Base-by-base conservation (phyloP, 1,140 invertebrate genomes). In the Panulirus ornatus region DNA sequence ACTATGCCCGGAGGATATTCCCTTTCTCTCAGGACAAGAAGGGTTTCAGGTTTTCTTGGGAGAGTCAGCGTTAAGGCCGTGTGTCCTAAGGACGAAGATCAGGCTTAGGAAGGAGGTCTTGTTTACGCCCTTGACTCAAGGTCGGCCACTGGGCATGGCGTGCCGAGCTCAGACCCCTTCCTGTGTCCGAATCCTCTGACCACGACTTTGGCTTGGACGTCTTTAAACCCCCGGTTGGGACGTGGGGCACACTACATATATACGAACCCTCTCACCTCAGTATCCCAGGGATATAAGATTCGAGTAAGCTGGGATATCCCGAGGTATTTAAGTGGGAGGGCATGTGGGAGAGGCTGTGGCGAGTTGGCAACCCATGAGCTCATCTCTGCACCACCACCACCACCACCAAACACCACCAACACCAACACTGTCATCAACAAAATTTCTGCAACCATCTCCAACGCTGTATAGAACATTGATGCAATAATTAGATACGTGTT, bases 71-170 rank as follows among this genome's bases (percentile, higher is more conserved):
- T 34, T 84, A 22, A 1, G 36, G 2, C 3, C 8, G 6, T 11
- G 27, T 36, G 9, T 2, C 66, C n/a, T 84, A 84, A 71, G 66
- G 66, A 36, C 36, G 27, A 47, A 30, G 30, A n/a, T 84, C 34
- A 16, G 40, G 70, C 83, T 30, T 42, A 40, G 63, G 38, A 8
- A 34, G 19, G 6, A 34, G 66, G n/a, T n/a, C n/a, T n/a, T 47
- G 42, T 73, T n/a, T 84, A 73, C 83, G 83, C 83, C 83, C 70
- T 51, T 84, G 40, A 73, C 83, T 84, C 83, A 84, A 84, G 83
- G 83, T 84, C 83, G 83, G 66, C 83, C 66, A 84, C 83, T 84
- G 83, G 83, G 83, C 83, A 84, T 84, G 66, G 83, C 83, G 83
- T 84, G 83, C 63, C 66, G 27, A 51, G 66, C 42, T 66, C 70